Base-by-base conservation (phyloP, 2,113 vertebrate species). In the Engystomops pustulosus region DNA sequence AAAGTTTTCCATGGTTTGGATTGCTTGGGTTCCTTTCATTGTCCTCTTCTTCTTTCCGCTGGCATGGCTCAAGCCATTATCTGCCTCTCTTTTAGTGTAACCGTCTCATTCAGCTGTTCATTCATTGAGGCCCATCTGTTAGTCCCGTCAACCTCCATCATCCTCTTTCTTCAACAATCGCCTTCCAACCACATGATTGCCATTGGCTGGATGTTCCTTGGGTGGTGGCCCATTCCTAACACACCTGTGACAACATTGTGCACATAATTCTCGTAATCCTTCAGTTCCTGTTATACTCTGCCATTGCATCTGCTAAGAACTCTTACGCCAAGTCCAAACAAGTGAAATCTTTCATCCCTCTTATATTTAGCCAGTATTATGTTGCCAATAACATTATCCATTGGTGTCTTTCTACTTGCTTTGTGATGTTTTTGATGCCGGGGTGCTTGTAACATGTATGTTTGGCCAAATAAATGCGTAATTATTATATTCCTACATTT, bases 31-130 rank as follows among this genome's bases (percentile, higher is more conserved):
- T 12, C 20, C 55, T 65, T 34, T 7, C 6, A 30, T 65, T 65
- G 27, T 5, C n/a, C 1, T 65, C 12, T 65, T 32, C 4, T 34
- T 65, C 14, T 65, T 65, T 65, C 27, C 60, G 6, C 30, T 65
- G 60, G 30, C 60, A 65, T 32, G 27, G 15, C 15, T 25, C 6
- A 1, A 5, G 25, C 60, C 27, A 65, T 65, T 32, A 17, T 32
- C 60, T 32, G 27, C 60, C 60, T 65, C 30, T 62, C 58, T 62
- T 65, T 65, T 65, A 65, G 60, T 32, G 18, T 65, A 65, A 65
- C 30, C 2, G 30, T 65, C 32, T 17, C 25, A 62, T 62, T 62
- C 58, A 62, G 58, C 58, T 65, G 14, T 65, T 65, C 30, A 32
- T 65, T 34, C 60, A 65, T 30, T 32, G 15, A 65, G 18, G 30